Conservation (phyloP, 2,113 vertebrate genomes). For the Saccopteryx bilineata region DNA sequence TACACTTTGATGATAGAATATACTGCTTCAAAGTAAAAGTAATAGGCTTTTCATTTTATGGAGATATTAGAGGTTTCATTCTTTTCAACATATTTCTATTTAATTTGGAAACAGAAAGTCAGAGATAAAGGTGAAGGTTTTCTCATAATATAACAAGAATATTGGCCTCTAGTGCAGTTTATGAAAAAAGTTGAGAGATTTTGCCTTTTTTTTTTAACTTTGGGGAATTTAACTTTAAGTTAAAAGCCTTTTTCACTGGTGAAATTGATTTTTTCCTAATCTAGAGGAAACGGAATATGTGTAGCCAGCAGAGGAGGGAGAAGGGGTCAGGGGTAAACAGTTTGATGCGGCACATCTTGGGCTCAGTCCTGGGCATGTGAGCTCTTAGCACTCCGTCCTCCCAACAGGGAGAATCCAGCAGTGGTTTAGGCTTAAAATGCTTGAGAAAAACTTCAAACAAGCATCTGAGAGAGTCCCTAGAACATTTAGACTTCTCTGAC, state of each 20-base stretch:
- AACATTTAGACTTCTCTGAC: conserved; percentile 64
- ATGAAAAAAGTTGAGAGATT: conserved; percentile 68
- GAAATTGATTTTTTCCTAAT: conserved; percentile 80
- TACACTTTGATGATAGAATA: conserved; percentile 27
- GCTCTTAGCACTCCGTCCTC: conserved; percentile 5
- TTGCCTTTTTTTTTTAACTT: conserved; percentile 15
- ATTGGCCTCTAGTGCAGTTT: conserved; percentile 67
- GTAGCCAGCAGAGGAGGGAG: conserved; percentile 67
- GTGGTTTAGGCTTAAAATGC: conserved; percentile 28
- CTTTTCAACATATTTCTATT: conserved; percentile 68
- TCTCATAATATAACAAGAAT: conserved; percentile 61
- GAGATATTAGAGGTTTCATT: conserved; percentile 68
- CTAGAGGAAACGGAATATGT: conserved; percentile 65
- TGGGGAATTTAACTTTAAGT: conserved; percentile 73
- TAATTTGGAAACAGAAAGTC: conserved; percentile 56
- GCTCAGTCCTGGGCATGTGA: conserved; percentile 36
- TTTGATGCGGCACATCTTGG: conserved; percentile 62
- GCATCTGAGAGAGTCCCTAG: conserved; percentile 23
- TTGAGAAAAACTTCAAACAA: conserved; percentile 69
- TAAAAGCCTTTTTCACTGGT: conserved; percentile 72
- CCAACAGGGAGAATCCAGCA: not conserved
- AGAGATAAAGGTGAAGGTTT: conserved; percentile 54
- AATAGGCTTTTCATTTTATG: conserved; percentile 67
- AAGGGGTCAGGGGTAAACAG: conserved; percentile 72
- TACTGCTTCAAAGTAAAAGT: conserved; percentile 64